These are phyloP conservation scores for Danio kyathit DNA, from an alignment of 2,797 vertebrate species.

Conservation along the genomic window DNA sequence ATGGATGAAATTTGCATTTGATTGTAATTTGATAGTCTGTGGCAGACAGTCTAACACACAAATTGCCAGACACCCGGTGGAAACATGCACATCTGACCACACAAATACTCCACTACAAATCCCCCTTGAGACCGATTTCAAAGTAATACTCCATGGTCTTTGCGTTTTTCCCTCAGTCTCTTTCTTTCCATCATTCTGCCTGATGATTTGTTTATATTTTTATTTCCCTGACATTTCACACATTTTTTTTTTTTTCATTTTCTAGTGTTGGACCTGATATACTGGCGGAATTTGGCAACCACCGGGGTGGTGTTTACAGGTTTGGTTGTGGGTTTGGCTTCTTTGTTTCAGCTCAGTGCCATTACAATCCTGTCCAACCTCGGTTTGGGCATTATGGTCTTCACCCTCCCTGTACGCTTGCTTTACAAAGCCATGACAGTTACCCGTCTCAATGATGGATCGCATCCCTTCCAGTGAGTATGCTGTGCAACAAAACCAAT, in stretches of 20 bases:
- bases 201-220: slow-evolving; percentile 8
- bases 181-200: not conserved
- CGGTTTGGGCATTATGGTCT: slow-evolving; percentile 80
- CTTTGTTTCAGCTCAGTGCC: slow-evolving; percentile 88
- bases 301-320: slow-evolving; percentile 85
- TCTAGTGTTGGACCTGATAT: slow-evolving; percentile 86
- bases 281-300: slow-evolving; percentile 82
- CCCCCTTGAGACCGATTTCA: slow-evolving; percentile 2
- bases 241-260: slow-evolving; percentile 31
- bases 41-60: not conserved
- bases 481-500: not conserved
- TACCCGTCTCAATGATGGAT: slow-evolving; percentile 79
- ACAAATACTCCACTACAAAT: slow-evolving; percentile 6
- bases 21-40: not conserved
- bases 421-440: slow-evolving; percentile 83
- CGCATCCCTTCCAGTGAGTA: slow-evolving; percentile 89
- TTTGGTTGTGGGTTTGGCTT: slow-evolving; percentile 84
- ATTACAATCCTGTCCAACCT: slow-evolving; percentile 85
- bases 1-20: not conserved
- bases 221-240: slow-evolving; percentile 19
- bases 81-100: slow-evolving; percentile 19
- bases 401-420: slow-evolving; percentile 85
- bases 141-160: not conserved
- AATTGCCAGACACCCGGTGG: not conserved
- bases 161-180: slow-evolving; percentile 3